Base-by-base conservation (phyloP, 2,113 vertebrate genomes). In the Hydropotes inermis region DNA sequence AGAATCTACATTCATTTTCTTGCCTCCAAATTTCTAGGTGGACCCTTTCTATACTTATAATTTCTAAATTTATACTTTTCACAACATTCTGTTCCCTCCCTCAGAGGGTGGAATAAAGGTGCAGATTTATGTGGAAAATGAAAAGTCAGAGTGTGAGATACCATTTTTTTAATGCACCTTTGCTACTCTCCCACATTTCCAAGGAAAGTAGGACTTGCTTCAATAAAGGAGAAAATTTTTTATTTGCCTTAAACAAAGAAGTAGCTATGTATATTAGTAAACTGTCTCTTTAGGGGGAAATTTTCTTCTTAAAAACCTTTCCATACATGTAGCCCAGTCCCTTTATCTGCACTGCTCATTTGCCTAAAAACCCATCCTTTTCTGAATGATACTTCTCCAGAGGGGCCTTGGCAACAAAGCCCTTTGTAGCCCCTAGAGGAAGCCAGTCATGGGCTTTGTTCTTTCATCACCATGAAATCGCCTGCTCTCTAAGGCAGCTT, bases 171-270 rank as follows among this genome's bases (percentile, higher is more conserved):
- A 97, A 45, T 21, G 36, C 13, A 85, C 64, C 74, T 96, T 86
- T 96, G 92, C 14, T 60, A 15, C 30, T 95, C 87, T 86, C 30
- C 9, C 50, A 13, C 61, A 54, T 52, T 92, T 90, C 19, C 2
- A 94, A 67, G 60, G 55, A 74, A 90, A 92, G 39, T 74, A 93
- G 43, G 19, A 96, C 61, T 96, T 92, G 58, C 81, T 95, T 92
- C 82, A 85, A 19, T 79, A 89, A 87, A 85, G 50, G 78, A 78
- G 39, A 55, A 45, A 57, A n/a, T 17, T 36, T 50, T 97, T 83
- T 91, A 67, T 95, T 96, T 96, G 70, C 54, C 84, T 94, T 58
- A 82, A 86, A 60, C 94, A 97, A 82, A 47, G 89, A 95, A 55
- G n/a, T 85, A 81, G 76, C 64, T 81, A 9, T 27, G 33, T 30